Percentiles rank a stretch among this genome's conserved stretches.
Evolutionary conservation across 2,888 invertebrate species (phyloP).

Genomic region (Neoascia interrupta): DNA sequence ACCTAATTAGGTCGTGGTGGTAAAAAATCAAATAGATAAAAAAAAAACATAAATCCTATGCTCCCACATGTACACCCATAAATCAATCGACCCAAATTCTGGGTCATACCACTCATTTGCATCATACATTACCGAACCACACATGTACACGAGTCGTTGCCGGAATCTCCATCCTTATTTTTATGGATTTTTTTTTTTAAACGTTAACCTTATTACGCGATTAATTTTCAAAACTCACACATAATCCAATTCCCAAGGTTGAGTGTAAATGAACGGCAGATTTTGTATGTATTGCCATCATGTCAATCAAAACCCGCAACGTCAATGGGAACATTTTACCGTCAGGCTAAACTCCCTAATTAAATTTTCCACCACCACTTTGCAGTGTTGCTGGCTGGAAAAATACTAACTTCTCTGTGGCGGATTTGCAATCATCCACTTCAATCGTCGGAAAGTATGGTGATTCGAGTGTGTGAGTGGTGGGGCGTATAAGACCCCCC

Average conservation of each 20-base stretch:
- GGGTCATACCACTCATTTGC: too few relatives aligned
- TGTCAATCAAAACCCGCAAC: constrained; percentile 45
- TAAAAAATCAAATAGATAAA: too few relatives aligned
- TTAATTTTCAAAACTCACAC: constrained; percentile 9
- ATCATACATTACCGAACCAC: too few relatives aligned
- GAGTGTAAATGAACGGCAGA: background rate
- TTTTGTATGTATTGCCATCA: constrained; percentile 2
- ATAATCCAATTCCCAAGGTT: background rate
- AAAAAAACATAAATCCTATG: too few relatives aligned
- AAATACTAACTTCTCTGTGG: constrained; percentile 1
- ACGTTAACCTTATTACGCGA: constrained; percentile 17
- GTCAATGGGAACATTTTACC: constrained; percentile 12
- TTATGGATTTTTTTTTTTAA: too few relatives aligned
- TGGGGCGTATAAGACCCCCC: constrained; percentile 4
- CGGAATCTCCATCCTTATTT: too few relatives aligned
- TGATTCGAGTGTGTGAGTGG: background rate
- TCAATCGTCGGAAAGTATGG: constrained; percentile 20
- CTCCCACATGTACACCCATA: too few relatives aligned
- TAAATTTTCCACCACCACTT: constrained; percentile 20
- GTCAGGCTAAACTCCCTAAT: constrained; percentile 36
- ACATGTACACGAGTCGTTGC: too few relatives aligned
- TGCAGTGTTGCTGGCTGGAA: background rate
- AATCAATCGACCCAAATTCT: too few relatives aligned
- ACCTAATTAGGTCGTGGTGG: too few relatives aligned
- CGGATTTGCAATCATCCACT: constrained; percentile 6